These are phyloP conservation scores for Peromyscus maniculatus DNA, from an alignment of 2,113 vertebrate species.

Conservation along the genomic window DNA sequence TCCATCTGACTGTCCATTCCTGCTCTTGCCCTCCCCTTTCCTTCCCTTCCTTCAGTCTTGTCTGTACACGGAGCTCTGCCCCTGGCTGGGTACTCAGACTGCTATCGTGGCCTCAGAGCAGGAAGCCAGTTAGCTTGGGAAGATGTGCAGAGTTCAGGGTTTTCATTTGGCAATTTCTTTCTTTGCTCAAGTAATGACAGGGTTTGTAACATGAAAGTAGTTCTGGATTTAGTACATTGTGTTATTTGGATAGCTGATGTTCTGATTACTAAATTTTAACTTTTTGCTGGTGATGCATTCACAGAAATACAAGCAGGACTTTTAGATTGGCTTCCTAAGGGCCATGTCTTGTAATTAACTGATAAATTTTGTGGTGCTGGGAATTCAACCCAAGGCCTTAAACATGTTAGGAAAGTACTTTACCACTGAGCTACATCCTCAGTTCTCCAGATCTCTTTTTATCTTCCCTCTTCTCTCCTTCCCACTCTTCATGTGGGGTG, in stretches of 20 bases:
- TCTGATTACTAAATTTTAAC: constrained; percentile 12
- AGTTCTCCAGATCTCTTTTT: background rate
- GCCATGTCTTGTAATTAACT: background rate
- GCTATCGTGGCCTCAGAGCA: background rate
- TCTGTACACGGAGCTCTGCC: background rate
- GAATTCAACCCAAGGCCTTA: background rate
- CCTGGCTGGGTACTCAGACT: background rate
- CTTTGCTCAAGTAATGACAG: background rate
- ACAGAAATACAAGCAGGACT: background rate
- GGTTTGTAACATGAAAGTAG: constrained; percentile 25
- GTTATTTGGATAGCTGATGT: constrained; percentile 29
- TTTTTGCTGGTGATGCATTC: constrained; percentile 12
- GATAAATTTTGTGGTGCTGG: background rate
- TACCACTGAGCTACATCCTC: background rate
- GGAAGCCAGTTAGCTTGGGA: background rate
- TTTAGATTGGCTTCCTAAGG: background rate
- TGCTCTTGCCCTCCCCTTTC: background rate
- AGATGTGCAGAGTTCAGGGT: background rate
- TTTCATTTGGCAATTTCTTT: constrained; percentile 2
- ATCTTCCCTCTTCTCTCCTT: background rate
- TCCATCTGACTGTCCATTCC: background rate
- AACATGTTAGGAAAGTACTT: background rate
- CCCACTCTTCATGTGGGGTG: background rate
- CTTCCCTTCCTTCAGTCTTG: background rate
- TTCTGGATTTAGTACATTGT: background rate